Evolutionary conservation across 1,140 invertebrate genomes (phyloP), one percentile per base, ranked within the genome.

Genomic region (Laodelphax striatellus): DNA sequence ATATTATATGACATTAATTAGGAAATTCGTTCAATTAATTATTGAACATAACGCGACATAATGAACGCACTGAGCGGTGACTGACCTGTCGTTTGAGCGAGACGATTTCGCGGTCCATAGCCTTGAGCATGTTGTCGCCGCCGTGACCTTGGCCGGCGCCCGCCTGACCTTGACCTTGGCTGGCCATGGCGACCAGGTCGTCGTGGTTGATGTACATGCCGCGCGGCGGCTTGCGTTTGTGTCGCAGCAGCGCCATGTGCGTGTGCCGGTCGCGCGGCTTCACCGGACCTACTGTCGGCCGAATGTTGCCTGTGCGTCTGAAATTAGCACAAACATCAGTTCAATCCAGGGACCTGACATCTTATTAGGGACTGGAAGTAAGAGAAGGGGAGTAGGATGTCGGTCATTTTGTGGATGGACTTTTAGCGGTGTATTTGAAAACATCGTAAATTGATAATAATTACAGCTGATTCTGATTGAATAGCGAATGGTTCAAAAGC

Each of bases 161-260:
- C 80, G 80, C 34, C 9, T 38, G 34, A 13, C 58, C 58, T 16
- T 79, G 76, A 61, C 76, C 78, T 22, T 81, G 77, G 67, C 83
- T 76, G 38, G 92, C 93, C 77, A 97, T 84, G 52, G 88, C 83
- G 59, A 90, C 60, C 67, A 97, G 80, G 80, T 97, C 94, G 73
- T 97, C 94, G 73, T 96, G 89, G 80, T 94, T 95, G 71, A 98
- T 88, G 77, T 94, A 92, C 87, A 98, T 95, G 73, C 94, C 94
- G 64, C 90, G 84, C 31, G 94, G 94, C 63, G 94, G 90, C 71
- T 91, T 91, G 69, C 92, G 83, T 76, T 94, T 94, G 78, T 92
- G 86, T 52, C 88, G 82, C 72, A 84, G 82, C 68, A 82, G 79
- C 73, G 84, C 62, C 46, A 63, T 64, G 19, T 57, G 58, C 41